Base-by-base conservation (phyloP, 2,888 invertebrate species). In the Candidula unifasciata region DNA sequence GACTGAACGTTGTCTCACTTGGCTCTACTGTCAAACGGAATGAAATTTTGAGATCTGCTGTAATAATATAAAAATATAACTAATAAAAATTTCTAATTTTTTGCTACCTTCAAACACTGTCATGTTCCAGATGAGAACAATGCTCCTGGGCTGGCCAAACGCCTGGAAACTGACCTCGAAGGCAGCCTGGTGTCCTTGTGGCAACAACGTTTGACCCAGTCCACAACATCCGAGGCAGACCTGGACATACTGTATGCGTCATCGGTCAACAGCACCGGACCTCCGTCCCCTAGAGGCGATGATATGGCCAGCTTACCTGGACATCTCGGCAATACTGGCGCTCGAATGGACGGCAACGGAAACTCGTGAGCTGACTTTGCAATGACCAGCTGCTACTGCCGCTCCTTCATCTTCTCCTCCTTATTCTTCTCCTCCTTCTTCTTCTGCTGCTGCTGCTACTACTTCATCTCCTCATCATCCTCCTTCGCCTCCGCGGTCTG, bases 121-220 rank as follows among this genome's bases (percentile, higher is more conserved):
- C 13, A 10, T 44, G 6, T 71, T 71, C 54, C 57, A 64, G 84
- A 87, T 21, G 87, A 86, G 57, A 84, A 84, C 27, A 74, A 85
- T 80, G 85, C 85, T 18, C 69, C 82, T 27, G 88, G 87, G n/a
- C 80, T 88, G 60, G 86, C 86, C n/a, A 83, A 82, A 24, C 79
- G 86, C 3, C 78, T 88, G 73, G 87, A 87, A 66, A 73, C 83
- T n/a, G 87, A 88, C 30, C 83, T 87, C 30, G 82, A 86, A 0
- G 85, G 86, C 2, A 86, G 85, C 35, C 85, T 87, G 30, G 68
- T 87, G 27, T 86, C 85, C 16, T 71, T 87, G 52, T 87, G 88
- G 88, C 87, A 86, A 64, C 82, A 86, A 54, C 37, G 84, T 1
- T 79, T 88, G 18, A 73, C 77, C 18, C 83, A 87, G 80, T 76